Evolutionary conservation across 2,888 invertebrate genomes (phyloP).

Genomic region (Pseudococcus jackbeardsleyi): DNA sequence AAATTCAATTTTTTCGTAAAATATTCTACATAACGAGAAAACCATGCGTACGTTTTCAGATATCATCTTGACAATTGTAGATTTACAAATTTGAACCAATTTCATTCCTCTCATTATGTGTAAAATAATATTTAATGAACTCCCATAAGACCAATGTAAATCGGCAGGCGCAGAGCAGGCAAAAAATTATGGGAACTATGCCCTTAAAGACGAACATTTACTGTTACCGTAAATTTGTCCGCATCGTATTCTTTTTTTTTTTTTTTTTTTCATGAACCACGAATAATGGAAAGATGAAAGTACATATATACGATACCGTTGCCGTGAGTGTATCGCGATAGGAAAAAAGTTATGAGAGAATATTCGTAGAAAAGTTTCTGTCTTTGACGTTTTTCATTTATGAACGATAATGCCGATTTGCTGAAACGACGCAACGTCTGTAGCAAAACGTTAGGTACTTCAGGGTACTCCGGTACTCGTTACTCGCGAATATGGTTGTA

Average conservation of each 20-base stretch:
- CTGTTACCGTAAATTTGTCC: not conserved
- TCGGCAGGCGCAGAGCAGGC: no score
- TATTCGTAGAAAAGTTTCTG: not conserved
- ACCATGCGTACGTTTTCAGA: no score
- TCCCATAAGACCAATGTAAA: no score
- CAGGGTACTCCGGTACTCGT: no score
- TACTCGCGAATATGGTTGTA: not conserved
- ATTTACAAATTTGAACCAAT: no score
- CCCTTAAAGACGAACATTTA: not conserved
- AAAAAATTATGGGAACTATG: no score
- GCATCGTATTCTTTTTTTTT: not conserved
- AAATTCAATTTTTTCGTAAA: no score
- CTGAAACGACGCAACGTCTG: not conserved
- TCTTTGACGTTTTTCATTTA: slow-evolving; percentile 6
- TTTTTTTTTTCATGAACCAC: not conserved
- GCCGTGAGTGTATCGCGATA: not conserved
- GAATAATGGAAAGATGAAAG: not conserved
- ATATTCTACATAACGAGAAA: no score
- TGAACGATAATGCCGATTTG: not conserved
- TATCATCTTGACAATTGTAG: no score
- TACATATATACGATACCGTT: not conserved
- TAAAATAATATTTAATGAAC: no score
- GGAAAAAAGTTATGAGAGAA: not conserved
- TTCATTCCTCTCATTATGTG: no score
- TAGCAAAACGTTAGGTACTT: not conserved